Evolutionary conservation across 2,888 invertebrate genomes (phyloP), one percentile per base, ranked within the genome.

Genomic region (Esperia sulphurella): DNA sequence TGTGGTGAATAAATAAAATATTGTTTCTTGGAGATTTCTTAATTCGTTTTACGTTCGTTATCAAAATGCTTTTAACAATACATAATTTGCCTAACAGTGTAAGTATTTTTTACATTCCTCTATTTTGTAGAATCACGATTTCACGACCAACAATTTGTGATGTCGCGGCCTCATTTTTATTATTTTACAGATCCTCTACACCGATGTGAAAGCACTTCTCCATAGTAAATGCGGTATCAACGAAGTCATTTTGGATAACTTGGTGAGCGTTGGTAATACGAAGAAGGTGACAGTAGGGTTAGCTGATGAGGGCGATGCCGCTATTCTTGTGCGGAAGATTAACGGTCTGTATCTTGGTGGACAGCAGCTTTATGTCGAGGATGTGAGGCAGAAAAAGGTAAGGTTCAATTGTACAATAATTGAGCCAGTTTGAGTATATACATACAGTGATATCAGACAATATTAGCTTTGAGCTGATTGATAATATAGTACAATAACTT

Each of bases 211-310:
- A 45, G 21, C 51, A 1, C 45, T 79, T 13, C 58, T 78, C 41
- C 46, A 56, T n/a, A 42, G 56, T 0, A 69, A 71, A 57, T 77
- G 75, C 44, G 69, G 68, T 2, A 43, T 73, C 3, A 49, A 52
- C 0, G 68, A 76, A 0, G 46, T 75, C 9, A 69, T 75, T 28
- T 52, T 77, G 40, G 75, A 76, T 46, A 71, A 72, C 48, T 52
- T 76, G 40, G 38, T 59, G 0, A 35, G 12, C 0, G 63, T 64
- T 6, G 64, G 60, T 0, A 44, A 46, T 3, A 42, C 43, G 0
- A 76, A 68, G 53, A 63, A 59, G 45, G 70, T 77, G n/a, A 75
- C 74, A 0, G 63, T 76, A 4, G 76, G 75, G 0, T 30, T 77
- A 2, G 56, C 67, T 0, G 65, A 64, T 9, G 72, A 73, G 0